Evolutionary conservation across 2,797 vertebrate genomes (phyloP).

Genomic region (Agapornis canus): DNA sequence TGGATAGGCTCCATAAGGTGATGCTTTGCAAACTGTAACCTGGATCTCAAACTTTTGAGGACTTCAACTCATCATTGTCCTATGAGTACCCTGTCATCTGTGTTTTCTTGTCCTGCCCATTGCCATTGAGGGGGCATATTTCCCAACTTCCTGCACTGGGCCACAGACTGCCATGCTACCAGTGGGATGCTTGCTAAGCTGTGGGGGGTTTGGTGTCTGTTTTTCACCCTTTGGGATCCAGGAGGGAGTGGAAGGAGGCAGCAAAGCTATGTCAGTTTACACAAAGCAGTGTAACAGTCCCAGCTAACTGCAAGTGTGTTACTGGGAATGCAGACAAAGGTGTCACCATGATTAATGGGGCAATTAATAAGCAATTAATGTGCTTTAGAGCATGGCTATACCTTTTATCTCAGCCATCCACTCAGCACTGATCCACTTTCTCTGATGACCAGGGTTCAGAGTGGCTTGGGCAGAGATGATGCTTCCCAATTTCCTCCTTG

Average conservation of each 20-base stretch:
- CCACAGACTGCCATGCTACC: rapidly evolving
- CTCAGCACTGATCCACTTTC: background rate
- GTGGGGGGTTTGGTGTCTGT: rapidly evolving
- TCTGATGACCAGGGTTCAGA: background rate
- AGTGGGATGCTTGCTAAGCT: rapidly evolving
- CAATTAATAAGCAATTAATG: slow-evolving; percentile 92
- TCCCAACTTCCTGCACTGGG: background rate
- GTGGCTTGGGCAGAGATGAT: background rate
- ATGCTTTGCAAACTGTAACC: background rate
- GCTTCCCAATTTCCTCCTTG: background rate
- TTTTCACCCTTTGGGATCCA: background rate
- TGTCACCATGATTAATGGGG: slow-evolving; percentile 89
- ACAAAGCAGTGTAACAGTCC: background rate
- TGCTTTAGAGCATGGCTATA: slow-evolving; percentile 70
- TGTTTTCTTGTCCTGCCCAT: background rate
- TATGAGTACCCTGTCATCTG: background rate
- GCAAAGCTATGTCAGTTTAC: background rate
- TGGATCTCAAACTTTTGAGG: background rate
- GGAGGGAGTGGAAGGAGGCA: background rate
- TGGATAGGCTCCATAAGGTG: background rate
- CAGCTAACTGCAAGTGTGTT: background rate
- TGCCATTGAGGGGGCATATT: background rate
- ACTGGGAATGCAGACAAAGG: slow-evolving; percentile 81
- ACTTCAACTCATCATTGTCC: background rate
- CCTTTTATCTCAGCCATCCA: slow-evolving; percentile 53